phyloP scores from a whole-genome alignment of 2,797 vertebrate genomes.

The Sebastes reedi region DNA sequence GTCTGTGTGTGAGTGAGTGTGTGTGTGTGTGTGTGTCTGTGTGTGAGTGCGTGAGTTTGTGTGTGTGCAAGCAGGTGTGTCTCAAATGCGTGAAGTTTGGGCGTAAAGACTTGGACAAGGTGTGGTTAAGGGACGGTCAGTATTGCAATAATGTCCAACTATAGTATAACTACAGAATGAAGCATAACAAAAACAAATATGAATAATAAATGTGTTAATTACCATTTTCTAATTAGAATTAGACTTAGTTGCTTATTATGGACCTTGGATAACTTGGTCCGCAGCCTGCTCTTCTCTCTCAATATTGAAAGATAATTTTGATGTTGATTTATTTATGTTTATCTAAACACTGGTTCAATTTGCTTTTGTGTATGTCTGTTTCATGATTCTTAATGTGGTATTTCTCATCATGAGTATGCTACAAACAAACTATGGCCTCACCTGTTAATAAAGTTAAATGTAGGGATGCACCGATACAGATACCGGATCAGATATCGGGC shows the following conservation, averaged over 20 bases:
- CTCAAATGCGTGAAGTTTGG: conserved; percentile 29
- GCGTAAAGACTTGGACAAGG: conserved; percentile 7
- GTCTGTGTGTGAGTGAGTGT: conserved; percentile 12
- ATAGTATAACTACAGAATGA: background rate
- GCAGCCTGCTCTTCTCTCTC: background rate
- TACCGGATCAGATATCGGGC: no score
- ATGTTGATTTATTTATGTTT: background rate
- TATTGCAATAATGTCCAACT: conserved; percentile 6
- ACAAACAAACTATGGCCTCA: background rate
- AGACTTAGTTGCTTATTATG: background rate
- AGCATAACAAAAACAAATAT: background rate
- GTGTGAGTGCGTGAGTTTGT: conserved; percentile 3
- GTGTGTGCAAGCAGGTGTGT: conserved; percentile 10
- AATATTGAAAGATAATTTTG: background rate
- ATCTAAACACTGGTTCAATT: background rate
- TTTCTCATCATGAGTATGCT: background rate
- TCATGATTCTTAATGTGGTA: conserved; percentile 15
- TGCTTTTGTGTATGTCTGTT: conserved; percentile 9
- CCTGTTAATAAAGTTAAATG: conserved; percentile 5
- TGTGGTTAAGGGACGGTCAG: background rate
- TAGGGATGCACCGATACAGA: no score
- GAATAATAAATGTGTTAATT: background rate
- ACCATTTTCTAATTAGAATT: background rate
- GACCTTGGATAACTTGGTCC: background rate
- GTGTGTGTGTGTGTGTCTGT: conserved; percentile 15